Conservation (phyloP, 2,113 vertebrate genomes). For the Equus przewalskii region DNA sequence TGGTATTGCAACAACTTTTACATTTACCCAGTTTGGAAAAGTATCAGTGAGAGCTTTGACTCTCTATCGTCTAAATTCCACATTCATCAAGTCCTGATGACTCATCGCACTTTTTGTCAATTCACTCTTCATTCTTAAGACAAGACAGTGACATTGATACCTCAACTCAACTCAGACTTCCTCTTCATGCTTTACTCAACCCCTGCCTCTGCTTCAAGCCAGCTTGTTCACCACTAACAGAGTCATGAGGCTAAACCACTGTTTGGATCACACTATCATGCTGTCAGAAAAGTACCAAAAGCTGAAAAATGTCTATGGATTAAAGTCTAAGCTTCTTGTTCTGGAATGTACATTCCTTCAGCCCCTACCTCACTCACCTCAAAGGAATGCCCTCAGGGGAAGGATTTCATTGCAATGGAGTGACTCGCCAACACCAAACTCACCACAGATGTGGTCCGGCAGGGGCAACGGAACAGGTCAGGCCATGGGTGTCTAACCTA, state of each 20-base stretch:
- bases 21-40: background rate
- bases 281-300: conserved; percentile 15
- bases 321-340: conserved; percentile 33
- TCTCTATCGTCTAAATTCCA: background rate
- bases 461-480: background rate
- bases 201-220: background rate
- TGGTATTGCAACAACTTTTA: background rate
- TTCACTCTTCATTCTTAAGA: background rate
- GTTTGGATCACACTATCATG: background rate
- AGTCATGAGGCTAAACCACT: background rate
- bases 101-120: background rate
- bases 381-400: background rate
- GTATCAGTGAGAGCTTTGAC: background rate
- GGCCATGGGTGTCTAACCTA: background rate
- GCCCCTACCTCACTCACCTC: background rate
- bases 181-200: background rate
- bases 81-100: background rate
- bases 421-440: background rate
- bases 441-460: background rate
- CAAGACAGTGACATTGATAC: background rate
- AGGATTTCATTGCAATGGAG: background rate
- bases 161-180: background rate
- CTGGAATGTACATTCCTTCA: background rate
- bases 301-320: background rate
- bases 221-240: background rate